phyloP scores from a whole-genome alignment of 2,888 invertebrate genomes.

The Nemurella pictetii region DNA sequence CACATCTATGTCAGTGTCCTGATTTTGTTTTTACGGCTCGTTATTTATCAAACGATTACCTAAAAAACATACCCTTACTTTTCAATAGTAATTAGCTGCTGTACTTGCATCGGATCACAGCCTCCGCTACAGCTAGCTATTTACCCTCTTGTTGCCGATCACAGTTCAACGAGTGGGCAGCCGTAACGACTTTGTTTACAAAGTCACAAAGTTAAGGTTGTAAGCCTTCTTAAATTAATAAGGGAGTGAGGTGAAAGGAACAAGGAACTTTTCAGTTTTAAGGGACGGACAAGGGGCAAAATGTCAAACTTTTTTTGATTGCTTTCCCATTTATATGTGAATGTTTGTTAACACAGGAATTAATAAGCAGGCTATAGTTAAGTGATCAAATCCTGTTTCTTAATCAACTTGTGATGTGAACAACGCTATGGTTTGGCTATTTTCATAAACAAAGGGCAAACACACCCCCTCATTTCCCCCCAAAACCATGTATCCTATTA shows the following conservation, averaged over 20 bases:
- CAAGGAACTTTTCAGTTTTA: background rate
- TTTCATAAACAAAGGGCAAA: background rate
- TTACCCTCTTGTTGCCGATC: too few species aligned
- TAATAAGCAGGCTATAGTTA: background rate
- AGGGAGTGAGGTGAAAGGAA: background rate
- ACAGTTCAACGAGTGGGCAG: too few species aligned
- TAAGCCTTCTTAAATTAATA: background rate
- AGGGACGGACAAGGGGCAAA: background rate
- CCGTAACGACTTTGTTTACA: too few species aligned
- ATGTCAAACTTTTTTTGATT: background rate
- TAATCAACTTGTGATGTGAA: background rate
- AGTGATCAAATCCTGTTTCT: background rate
- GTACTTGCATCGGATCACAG: too few species aligned
- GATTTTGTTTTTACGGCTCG: too few species aligned
- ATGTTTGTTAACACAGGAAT: background rate
- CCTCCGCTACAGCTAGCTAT: too few species aligned
- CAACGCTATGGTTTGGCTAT: background rate
- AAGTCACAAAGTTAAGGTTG: background rate
- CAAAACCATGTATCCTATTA: background rate
- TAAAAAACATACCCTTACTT: too few species aligned
- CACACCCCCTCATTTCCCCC: background rate
- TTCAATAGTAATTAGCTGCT: too few species aligned
- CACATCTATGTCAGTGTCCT: too few species aligned
- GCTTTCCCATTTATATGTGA: background rate
- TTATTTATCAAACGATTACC: too few species aligned